A percentile compares a stretch with the other conserved stretches of the same genome.
phyloP scores from a whole-genome alignment of 2,888 invertebrate species.

The Sesia apiformis region DNA sequence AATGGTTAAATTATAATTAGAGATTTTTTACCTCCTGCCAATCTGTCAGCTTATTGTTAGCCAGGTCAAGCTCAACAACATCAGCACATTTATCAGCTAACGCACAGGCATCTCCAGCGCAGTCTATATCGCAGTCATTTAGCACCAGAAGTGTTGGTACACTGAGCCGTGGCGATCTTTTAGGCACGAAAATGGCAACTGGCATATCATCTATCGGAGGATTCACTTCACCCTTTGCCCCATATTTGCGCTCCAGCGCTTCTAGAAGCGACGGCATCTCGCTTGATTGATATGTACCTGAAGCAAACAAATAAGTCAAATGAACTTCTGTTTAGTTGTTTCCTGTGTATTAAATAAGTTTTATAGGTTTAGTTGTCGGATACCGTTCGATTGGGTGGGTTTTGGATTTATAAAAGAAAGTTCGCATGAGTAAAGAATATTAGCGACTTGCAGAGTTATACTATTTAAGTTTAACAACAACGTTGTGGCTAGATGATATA shows the following conservation, averaged over 20 bases:
- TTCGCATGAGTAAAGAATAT: too few relatives aligned
- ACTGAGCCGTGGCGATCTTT: slow-evolving; percentile 82
- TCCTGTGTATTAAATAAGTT: too few relatives aligned
- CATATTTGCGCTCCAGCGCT: slow-evolving; percentile 91
- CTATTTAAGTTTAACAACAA: too few relatives aligned
- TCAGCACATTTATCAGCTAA: slow-evolving; percentile 88
- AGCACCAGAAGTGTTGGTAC: slow-evolving; percentile 90
- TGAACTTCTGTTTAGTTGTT: too few relatives aligned
- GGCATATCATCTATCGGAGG: slow-evolving; percentile 77
- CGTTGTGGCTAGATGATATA: too few relatives aligned
- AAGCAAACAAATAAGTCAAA: not conserved
- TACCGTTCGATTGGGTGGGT: too few relatives aligned
- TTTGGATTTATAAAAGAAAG: too few relatives aligned
- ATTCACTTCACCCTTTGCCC: slow-evolving; percentile 78
- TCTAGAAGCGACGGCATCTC: slow-evolving; percentile 92
- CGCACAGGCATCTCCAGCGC: slow-evolving; percentile 87
- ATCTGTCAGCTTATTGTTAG: slow-evolving; percentile 91
- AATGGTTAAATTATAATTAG: not conserved
- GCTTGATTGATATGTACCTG: slow-evolving; percentile 1
- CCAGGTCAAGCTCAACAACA: slow-evolving; percentile 95
- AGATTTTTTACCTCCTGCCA: slow-evolving; percentile 85
- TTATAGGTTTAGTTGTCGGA: too few relatives aligned
- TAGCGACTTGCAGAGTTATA: too few relatives aligned
- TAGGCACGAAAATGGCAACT: slow-evolving; percentile 90
- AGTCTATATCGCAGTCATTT: slow-evolving; percentile 93